Percentiles rank a stretch among this genome's conserved stretches.
phyloP scores from a whole-genome alignment of 2,888 invertebrate genomes.

The Acrocyrtus sp. region DNA sequence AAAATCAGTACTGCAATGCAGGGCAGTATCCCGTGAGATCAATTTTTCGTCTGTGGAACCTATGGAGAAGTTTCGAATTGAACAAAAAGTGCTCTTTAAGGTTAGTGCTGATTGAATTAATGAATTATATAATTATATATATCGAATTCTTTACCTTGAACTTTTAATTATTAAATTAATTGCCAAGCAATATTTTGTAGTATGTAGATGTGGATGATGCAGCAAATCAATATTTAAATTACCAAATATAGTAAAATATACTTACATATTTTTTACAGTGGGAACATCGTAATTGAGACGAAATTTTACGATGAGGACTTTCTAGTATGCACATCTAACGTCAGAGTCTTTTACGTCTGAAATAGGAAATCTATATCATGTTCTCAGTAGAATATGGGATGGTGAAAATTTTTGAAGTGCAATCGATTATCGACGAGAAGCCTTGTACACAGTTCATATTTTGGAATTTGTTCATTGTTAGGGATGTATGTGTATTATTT shows the following conservation, averaged over 20 bases:
- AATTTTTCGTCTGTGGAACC: constrained; percentile 91
- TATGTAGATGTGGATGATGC: constrained; percentile 67
- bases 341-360: constrained; percentile 94
- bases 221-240: not conserved
- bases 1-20: constrained; percentile 93
- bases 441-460: too few species aligned
- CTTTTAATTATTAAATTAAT: too few species aligned
- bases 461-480: too few species aligned
- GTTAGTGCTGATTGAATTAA: constrained; percentile 62
- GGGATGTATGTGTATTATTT: too few species aligned
- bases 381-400: too few species aligned
- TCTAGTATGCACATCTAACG: constrained; percentile 92
- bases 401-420: too few species aligned
- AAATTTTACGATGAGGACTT: constrained; percentile 96
- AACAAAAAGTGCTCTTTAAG: constrained; percentile 78
- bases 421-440: too few species aligned
- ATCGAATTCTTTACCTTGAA: too few species aligned
- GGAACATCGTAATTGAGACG: constrained; percentile 96
- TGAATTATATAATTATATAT: not conserved
- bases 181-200: constrained; percentile 99
- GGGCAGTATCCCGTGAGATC: constrained; percentile 88
- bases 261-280: constrained; percentile 77
- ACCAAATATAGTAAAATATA: too few species aligned
- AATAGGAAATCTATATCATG: not conserved
- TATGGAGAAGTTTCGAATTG: constrained; percentile 95